phyloP scores from a whole-genome alignment of 2,113 vertebrate genomes.

The Columbina picui region DNA sequence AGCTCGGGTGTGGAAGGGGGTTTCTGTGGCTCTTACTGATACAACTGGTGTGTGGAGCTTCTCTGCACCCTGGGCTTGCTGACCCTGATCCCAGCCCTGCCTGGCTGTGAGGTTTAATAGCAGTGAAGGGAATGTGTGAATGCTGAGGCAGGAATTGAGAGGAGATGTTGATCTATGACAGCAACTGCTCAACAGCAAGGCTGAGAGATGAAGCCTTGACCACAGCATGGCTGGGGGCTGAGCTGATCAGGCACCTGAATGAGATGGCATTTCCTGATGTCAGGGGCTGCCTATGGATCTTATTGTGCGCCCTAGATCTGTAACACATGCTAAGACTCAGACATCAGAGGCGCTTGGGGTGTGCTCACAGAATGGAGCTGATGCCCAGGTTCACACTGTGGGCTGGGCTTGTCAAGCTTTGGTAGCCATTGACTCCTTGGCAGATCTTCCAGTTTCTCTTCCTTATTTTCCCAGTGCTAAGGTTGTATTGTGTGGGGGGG shows the following conservation, averaged over 20 bases:
- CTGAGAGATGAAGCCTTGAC: background rate
- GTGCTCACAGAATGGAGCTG: background rate
- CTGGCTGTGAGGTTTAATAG: background rate
- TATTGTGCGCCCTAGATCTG: background rate
- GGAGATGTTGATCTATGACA: background rate
- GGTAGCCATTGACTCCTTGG: background rate
- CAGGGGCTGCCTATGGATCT: background rate
- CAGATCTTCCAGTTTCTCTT: background rate
- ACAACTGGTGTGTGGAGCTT: background rate
- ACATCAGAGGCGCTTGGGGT: too few species aligned
- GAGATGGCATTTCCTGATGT: background rate
- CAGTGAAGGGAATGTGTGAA: background rate
- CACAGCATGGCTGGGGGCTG: background rate
- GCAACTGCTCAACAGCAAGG: background rate
- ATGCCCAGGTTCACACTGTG: accelerated
- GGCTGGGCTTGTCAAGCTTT: background rate
- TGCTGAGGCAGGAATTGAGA: background rate
- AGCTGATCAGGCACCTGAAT: background rate
- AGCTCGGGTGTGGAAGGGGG: accelerated
- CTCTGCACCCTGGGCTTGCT: background rate
- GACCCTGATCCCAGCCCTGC: background rate
- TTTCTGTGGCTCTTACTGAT: background rate
- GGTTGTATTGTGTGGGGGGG: too few species aligned
- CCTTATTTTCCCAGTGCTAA: background rate
- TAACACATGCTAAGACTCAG: background rate